A percentile compares a stretch with the other conserved stretches of the same genome.
phyloP scores from a whole-genome alignment of 2,113 vertebrate species.

The Boulengeromyrus knoepffleri region DNA sequence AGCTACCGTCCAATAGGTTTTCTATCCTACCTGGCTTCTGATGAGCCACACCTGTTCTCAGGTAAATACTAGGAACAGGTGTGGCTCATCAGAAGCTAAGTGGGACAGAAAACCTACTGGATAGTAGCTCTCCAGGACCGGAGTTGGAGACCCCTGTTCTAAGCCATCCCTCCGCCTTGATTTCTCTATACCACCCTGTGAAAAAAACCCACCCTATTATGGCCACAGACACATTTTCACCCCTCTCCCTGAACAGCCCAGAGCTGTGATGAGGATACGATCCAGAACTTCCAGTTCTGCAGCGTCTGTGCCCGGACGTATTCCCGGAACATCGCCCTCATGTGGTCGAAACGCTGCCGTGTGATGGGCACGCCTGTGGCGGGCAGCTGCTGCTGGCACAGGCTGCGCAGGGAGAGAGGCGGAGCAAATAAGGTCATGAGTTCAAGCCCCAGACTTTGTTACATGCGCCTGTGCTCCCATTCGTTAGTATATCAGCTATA shows the following conservation, averaged over 20 bases:
- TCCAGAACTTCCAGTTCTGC: conserved; percentile 99
- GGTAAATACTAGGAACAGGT: too few relatives aligned
- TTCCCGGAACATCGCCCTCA: conserved; percentile 86
- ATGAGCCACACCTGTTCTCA: too few relatives aligned
- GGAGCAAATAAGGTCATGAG: neutral
- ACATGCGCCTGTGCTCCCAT: neutral
- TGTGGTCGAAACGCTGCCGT: conserved; percentile 84
- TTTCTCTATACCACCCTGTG: neutral
- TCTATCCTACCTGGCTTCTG: too few relatives aligned
- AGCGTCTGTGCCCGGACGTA: conserved; percentile 80
- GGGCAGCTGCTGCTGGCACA: conserved; percentile 88
- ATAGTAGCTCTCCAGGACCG: too few relatives aligned
- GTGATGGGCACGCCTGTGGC: conserved; percentile 92
- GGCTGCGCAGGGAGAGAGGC: conserved; percentile 47
- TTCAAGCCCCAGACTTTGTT: neutral
- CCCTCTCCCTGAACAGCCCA: neutral
- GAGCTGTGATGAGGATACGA: conserved; percentile 74
- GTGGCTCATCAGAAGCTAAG: too few relatives aligned
- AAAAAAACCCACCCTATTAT: neutral
- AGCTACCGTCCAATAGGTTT: too few relatives aligned
- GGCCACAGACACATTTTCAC: neutral
- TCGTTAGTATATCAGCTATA: neutral
- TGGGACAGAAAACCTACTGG: too few relatives aligned
- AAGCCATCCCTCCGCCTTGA: neutral
- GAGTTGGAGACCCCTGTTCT: too few relatives aligned